Conservation (phyloP, 1,140 invertebrate genomes). For the Macrobrachium nipponense region DNA sequence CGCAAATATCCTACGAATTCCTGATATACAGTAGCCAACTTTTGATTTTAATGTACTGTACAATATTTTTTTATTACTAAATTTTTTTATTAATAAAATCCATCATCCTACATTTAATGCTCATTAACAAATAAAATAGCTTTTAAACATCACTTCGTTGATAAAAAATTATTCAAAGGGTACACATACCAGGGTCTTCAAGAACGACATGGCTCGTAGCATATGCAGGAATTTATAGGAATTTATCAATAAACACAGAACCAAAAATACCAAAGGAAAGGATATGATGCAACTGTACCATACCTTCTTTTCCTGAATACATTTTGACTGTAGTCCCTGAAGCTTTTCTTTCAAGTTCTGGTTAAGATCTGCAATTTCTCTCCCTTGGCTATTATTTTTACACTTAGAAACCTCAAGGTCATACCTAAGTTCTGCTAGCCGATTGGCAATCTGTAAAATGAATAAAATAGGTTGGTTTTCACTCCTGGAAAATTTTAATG, state of each 20-base stretch:
- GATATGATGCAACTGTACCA: not conserved
- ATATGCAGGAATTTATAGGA: not conserved
- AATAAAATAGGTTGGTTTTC: not conserved
- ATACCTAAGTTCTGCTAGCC: constrained; percentile 40
- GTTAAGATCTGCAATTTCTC: constrained; percentile 23
- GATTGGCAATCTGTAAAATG: constrained; percentile 21
- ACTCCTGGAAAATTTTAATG: too few relatives aligned
- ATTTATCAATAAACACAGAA: not conserved
- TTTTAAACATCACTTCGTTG: too few relatives aligned
- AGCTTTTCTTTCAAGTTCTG: constrained; percentile 33
- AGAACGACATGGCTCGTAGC: too few relatives aligned
- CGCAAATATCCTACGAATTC: too few relatives aligned
- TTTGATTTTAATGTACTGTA: too few relatives aligned
- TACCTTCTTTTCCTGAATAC: constrained; percentile 35
- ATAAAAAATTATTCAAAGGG: too few relatives aligned
- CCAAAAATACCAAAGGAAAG: not conserved
- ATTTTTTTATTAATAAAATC: too few relatives aligned
- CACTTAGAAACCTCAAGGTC: constrained; percentile 41
- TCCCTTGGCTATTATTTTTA: constrained; percentile 19
- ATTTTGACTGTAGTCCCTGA: constrained; percentile 27
- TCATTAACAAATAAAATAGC: too few relatives aligned
- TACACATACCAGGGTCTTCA: too few relatives aligned
- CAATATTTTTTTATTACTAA: too few relatives aligned
- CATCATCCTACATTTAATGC: too few relatives aligned
- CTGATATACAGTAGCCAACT: too few relatives aligned